These are phyloP conservation scores for Philypnodon macrostomus DNA, from an alignment of 2,797 vertebrate genomes.

Conservation along the genomic window DNA sequence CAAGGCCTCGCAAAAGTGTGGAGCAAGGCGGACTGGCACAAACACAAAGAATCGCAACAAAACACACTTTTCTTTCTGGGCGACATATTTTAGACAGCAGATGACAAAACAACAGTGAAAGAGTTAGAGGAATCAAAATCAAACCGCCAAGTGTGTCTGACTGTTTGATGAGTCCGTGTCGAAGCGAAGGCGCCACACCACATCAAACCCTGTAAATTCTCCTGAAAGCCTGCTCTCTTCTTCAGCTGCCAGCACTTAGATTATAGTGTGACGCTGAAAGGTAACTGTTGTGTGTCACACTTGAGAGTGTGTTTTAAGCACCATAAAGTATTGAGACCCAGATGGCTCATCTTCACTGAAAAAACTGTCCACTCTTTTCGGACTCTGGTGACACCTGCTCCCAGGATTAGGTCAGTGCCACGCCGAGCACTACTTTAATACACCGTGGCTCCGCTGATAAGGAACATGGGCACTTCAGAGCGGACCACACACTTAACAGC, in stretches of 20 bases:
- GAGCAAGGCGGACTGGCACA: constrained; percentile 36
- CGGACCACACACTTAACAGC: constrained; percentile 40
- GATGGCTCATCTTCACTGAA: constrained; percentile 74
- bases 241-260: constrained; percentile 51
- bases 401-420: constrained; percentile 63
- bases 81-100: constrained; percentile 57
- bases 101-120: constrained; percentile 56
- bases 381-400: constrained; percentile 67
- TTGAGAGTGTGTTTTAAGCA: constrained; percentile 67
- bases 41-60: constrained; percentile 30
- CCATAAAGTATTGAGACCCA: constrained; percentile 73
- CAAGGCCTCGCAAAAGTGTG: constrained; percentile 47
- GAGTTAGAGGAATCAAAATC: constrained; percentile 62
- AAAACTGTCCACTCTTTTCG: constrained; percentile 60
- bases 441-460: constrained; percentile 46
- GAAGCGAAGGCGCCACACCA: constrained; percentile 46
- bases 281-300: constrained; percentile 66
- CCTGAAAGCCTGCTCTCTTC: constrained; percentile 55
- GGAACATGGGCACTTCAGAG: constrained; percentile 48
- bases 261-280: constrained; percentile 66
- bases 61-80: constrained; percentile 55
- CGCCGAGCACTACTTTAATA: constrained; percentile 51
- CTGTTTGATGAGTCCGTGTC: constrained; percentile 55
- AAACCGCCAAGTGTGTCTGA: constrained; percentile 55
- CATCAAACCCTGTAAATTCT: constrained; percentile 64